phyloP scores from a whole-genome alignment of 2,888 invertebrate species.

The Chydorus sphaericus region DNA sequence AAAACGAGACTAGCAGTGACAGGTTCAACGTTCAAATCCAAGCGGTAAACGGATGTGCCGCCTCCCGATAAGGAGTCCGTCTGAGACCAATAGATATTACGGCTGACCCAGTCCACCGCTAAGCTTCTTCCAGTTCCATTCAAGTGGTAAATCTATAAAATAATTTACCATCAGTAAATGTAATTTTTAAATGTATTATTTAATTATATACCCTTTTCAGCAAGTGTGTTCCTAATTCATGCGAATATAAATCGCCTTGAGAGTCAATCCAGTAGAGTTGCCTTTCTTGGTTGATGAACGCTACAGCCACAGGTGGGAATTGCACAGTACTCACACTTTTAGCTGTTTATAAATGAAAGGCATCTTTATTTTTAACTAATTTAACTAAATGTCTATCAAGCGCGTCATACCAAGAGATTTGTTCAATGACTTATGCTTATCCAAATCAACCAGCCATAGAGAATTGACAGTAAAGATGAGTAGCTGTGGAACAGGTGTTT shows the following conservation, averaged over 20 bases:
- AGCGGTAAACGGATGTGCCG: slow-evolving; percentile 42
- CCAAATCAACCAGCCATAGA: slow-evolving; percentile 59
- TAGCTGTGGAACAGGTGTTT: slow-evolving; percentile 62
- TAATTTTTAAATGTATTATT: background rate
- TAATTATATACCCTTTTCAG: background rate
- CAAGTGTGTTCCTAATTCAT: background rate
- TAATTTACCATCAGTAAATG: background rate
- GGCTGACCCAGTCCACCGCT: slow-evolving; percentile 74
- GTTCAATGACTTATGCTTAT: slow-evolving; percentile 35
- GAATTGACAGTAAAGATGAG: slow-evolving; percentile 56
- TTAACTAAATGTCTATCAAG: background rate
- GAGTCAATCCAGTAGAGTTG: slow-evolving; percentile 67
- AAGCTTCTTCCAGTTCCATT: slow-evolving; percentile 47
- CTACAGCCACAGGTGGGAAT: slow-evolving; percentile 52
- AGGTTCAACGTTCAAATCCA: slow-evolving; percentile 44
- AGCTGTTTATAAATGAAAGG: background rate
- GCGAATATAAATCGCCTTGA: background rate
- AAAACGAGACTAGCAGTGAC: background rate
- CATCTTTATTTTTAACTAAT: background rate
- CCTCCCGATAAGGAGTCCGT: slow-evolving; percentile 38
- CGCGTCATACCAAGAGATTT: background rate
- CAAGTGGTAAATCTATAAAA: slow-evolving; percentile 34
- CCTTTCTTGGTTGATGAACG: slow-evolving; percentile 51
- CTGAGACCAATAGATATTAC: slow-evolving; percentile 70
- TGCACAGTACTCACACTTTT: slow-evolving; percentile 15